These are phyloP conservation scores for Hypotaenidia philippensis DNA, from an alignment of 2,797 vertebrate genomes.

Conservation along the genomic window DNA sequence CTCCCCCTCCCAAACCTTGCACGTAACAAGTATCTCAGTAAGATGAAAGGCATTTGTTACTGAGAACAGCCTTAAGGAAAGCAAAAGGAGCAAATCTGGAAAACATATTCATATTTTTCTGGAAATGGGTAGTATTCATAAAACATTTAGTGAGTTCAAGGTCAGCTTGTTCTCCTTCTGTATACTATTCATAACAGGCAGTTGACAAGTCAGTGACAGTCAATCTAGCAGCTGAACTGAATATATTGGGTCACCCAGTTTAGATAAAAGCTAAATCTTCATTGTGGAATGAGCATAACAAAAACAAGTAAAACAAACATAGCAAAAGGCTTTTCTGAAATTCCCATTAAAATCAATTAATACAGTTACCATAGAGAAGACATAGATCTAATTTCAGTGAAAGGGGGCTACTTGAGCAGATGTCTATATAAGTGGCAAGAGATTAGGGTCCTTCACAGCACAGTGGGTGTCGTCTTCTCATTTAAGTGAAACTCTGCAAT, in stretches of 20 bases:
- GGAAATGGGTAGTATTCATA: conserved; percentile 67
- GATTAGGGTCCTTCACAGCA: background rate
- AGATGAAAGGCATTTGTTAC: conserved; percentile 65
- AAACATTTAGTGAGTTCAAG: conserved; percentile 74
- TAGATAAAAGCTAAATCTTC: conserved; percentile 41
- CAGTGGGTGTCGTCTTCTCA: background rate
- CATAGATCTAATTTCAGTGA: background rate
- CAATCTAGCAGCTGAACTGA: conserved; percentile 1
- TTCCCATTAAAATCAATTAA: conserved; percentile 12
- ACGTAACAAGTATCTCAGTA: conserved; percentile 16
- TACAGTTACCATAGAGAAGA: background rate
- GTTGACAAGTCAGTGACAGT: conserved; percentile 46
- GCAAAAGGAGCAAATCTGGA: conserved; percentile 65
- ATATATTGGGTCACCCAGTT: conserved; percentile 12
- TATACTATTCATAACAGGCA: conserved; percentile 30
- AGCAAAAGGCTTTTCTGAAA: background rate
- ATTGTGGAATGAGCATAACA: background rate
- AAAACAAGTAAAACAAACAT: background rate
- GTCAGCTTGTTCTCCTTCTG: conserved; percentile 57
- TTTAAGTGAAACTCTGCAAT: background rate
- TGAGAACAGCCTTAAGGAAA: conserved; percentile 44
- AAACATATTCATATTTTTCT: conserved; percentile 74
- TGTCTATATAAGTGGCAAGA: background rate
- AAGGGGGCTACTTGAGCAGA: background rate
- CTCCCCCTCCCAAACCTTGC: conserved; percentile 51